These are phyloP conservation scores for Prinia subflava DNA, from an alignment of 2,113 vertebrate genomes.

Conservation along the genomic window DNA sequence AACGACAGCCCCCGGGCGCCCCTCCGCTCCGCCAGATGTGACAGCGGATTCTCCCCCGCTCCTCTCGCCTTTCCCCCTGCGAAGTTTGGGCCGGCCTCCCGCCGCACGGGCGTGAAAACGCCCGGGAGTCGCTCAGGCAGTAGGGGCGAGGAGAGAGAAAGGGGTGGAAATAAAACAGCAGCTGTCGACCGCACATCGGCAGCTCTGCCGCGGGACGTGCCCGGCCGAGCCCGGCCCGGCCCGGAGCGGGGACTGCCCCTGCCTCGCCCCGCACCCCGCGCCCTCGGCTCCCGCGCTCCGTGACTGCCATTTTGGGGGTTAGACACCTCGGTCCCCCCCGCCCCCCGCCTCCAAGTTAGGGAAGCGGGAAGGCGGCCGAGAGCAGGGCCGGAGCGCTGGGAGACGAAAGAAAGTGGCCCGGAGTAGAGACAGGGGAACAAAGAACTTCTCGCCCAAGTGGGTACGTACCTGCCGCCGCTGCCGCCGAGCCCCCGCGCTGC, in stretches of 20 bases:
- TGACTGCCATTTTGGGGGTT: constrained; percentile 38
- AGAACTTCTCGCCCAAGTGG: constrained; percentile 35
- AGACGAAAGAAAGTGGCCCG: not conserved
- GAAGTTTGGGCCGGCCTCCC: not conserved
- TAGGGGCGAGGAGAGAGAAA: not conserved
- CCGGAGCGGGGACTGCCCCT: not conserved
- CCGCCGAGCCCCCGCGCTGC: not conserved
- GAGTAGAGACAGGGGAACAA: not conserved
- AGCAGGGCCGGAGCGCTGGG: not conserved
- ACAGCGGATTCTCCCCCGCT: not conserved
- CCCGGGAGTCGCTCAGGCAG: not conserved
- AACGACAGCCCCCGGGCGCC: not conserved
- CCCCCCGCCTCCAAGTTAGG: not conserved
- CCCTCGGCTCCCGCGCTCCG: not conserved
- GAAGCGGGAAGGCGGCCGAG: not conserved
- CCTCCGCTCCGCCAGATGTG: not conserved
- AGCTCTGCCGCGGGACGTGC: not conserved
- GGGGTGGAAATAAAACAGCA: not conserved
- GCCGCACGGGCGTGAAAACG: not conserved
- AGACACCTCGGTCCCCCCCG: not conserved
- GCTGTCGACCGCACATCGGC: not conserved
- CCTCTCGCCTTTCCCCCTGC: not conserved
- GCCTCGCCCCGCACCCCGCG: not conserved
- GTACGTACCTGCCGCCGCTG: constrained; percentile 16
- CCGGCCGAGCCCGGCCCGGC: not conserved